Base-by-base conservation (phyloP, 2,888 invertebrate species). In the Drosophila subquinaria region DNA sequence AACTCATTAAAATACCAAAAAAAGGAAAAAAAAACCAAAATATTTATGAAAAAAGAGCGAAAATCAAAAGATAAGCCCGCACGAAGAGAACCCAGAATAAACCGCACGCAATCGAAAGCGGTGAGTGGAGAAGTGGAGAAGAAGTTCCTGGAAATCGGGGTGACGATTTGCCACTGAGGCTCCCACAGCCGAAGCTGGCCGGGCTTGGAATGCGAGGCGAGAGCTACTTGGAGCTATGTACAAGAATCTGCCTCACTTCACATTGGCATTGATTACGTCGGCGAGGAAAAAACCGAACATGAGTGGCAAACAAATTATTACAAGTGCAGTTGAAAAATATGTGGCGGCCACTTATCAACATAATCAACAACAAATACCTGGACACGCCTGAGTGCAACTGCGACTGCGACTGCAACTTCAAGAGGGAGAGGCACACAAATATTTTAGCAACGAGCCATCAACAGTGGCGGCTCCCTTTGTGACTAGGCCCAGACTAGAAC, bases 231-330 rank as follows among this genome's bases (percentile, higher is more conserved):
- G 20, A 47, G 51, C 43, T n/a, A 23, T 23, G 23, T 23, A 35
- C 45, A 55, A 51, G 50, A 63, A 60, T 50, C 43, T 59, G 63
- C 47, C 57, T 57, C 67, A 61, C 73, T 73, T 73, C 75, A 72
- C 69, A 79, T 73, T 60, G 73, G 76, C 82, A 76, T 83, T 81
- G 79, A 81, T 81, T 81, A 75, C 79, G 66, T 23, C n/a, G 53
- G 61, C 51, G 15, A 40, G 6, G 30, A 50, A 30, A 63, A 33
- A 36, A 63, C 50, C 47, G 48, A 68, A 76, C 87, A 78, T 85
- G 89, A 89, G 89, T 86, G 86, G 89, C 88, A 89, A 88, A 89
- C 89, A 89, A 86, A 86, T 89, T 86, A 89, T 89, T 86, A 88
- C 86, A 86, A 85, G 89, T 86, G 85, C 85, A 88, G 80, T 76